These are phyloP conservation scores for Allobates femoralis DNA, from an alignment of 2,797 vertebrate genomes.

Conservation along the genomic window DNA sequence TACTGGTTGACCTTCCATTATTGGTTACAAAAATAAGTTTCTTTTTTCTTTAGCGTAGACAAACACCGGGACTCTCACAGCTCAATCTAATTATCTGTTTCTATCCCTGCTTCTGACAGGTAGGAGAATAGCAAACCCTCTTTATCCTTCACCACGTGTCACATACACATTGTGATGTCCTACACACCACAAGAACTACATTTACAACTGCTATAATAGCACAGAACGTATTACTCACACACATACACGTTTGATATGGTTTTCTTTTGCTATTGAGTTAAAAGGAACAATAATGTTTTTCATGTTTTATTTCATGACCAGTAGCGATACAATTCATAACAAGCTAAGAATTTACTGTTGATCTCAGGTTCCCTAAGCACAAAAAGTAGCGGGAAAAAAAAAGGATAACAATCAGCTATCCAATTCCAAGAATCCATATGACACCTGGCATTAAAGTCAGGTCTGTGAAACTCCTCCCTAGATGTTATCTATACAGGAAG, in stretches of 20 bases:
- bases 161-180: conserved; percentile 6
- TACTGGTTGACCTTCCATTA: not conserved
- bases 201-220: not conserved
- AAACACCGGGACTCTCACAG: not conserved
- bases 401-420: not conserved
- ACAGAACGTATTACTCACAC: not conserved
- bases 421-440: conserved; percentile 3
- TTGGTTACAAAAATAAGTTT: too few species aligned
- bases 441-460: conserved; percentile 1
- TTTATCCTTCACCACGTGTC: not conserved
- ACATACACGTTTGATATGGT: not conserved
- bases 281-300: not conserved
- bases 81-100: not conserved
- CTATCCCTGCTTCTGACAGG: not conserved
- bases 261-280: not conserved
- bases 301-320: not conserved
- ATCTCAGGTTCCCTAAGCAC: not conserved
- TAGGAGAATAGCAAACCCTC: not conserved
- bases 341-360: not conserved
- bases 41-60: not conserved
- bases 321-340: not conserved
- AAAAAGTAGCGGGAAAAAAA: not conserved
- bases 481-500: not conserved
- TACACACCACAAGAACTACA: not conserved
- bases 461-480: conserved; percentile 19